Conservation (phyloP, 2,888 invertebrate species). For the Cacoxenus indagator region DNA sequence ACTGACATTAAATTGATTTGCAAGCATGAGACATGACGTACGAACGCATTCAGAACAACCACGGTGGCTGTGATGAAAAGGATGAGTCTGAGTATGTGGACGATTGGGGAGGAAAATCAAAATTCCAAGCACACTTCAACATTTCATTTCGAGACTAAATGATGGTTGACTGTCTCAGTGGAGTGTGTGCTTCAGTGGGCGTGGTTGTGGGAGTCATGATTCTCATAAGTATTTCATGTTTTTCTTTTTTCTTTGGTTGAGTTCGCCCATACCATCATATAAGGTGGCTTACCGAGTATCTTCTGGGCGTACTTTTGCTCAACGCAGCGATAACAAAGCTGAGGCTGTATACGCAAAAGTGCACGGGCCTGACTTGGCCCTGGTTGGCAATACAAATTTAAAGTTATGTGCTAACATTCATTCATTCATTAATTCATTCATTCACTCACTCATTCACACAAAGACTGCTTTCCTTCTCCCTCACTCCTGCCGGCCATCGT, state of each 20-base stretch:
- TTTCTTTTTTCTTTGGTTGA: conserved; percentile 14
- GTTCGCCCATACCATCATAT: too few relatives aligned
- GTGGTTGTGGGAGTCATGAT: not conserved
- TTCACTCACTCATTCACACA: conserved; percentile 39
- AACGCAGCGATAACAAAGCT: conserved; percentile 45
- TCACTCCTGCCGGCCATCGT: not conserved
- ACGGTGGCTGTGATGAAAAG: not conserved
- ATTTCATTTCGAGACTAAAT: conserved; percentile 58
- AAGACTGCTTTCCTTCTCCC: too few relatives aligned
- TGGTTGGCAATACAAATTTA: conserved; percentile 62
- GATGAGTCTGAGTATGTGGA: not conserved
- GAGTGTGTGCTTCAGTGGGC: conserved; percentile 23
- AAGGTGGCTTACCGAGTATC: not conserved
- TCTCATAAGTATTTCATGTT: conserved; percentile 33
- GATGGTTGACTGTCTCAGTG: too few relatives aligned
- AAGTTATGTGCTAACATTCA: conserved; percentile 51
- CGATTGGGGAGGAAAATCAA: conserved; percentile 53
- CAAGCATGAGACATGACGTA: conserved; percentile 66
- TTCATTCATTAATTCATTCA: conserved; percentile 33
- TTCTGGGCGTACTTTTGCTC: not conserved
- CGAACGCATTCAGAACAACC: conserved; percentile 33
- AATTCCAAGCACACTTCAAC: conserved; percentile 68
- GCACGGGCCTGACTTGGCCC: conserved; percentile 53
- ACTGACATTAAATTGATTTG: conserved; percentile 69
- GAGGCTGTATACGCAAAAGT: conserved; percentile 29